Conservation (phyloP, 1,140 invertebrate genomes). For the Procambarus virginalis region DNA sequence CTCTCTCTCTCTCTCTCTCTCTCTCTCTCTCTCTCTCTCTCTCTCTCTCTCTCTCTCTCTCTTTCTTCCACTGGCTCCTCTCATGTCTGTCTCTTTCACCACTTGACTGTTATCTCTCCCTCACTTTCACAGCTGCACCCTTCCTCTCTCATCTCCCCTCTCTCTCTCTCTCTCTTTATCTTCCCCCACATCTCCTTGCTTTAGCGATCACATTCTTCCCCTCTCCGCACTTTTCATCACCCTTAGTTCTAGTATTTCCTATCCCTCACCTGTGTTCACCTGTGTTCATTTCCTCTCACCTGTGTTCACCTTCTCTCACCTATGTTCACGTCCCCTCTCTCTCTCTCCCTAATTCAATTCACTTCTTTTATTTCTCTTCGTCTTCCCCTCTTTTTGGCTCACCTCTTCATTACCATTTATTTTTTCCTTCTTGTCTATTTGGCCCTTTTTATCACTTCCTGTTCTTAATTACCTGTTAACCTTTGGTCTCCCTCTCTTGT, state of each 20-base stretch:
- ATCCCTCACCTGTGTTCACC: not conserved
- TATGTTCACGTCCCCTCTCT: not conserved
- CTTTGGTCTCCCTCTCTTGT: not conserved
- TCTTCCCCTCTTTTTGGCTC: not conserved
- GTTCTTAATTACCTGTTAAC: not conserved
- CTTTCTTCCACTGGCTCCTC: too few species aligned
- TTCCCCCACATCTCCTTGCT: not conserved
- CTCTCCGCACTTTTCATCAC: not conserved
- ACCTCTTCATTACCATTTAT: not conserved
- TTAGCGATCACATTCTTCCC: not conserved
- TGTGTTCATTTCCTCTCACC: not conserved
- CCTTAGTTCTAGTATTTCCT: not conserved
- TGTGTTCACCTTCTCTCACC: not conserved
- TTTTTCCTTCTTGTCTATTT: not conserved
- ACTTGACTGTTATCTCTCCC: not conserved
- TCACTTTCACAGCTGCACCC: not conserved
- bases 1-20: slow-evolving; percentile 31
- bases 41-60: not conserved
- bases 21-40: slow-evolving; percentile 20
- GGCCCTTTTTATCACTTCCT: not conserved
- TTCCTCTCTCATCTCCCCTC: not conserved
- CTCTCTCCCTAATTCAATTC: not conserved
- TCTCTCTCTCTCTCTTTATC: not conserved
- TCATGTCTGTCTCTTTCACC: too few species aligned
- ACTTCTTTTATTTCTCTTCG: not conserved